A percentile compares a stretch with the other conserved stretches of the same genome.
Conservation (phyloP, 2,797 vertebrate species). For the Remorina albescens region DNA sequence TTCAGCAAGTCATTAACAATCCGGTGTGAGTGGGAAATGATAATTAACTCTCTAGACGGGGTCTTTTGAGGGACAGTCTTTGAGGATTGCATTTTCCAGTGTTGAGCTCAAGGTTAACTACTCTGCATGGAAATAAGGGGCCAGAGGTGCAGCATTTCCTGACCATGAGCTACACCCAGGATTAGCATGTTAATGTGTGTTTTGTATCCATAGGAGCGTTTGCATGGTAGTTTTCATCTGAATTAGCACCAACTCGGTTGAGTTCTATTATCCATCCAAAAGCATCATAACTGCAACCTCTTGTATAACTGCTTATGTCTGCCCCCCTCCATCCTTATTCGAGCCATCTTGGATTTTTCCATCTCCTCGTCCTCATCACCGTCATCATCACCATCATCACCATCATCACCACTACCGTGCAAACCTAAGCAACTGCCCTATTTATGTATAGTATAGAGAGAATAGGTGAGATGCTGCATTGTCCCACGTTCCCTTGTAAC, state of each 20-base stretch:
- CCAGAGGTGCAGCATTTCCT: slow-evolving; percentile 53
- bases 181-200: slow-evolving; percentile 69
- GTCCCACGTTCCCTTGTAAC: slow-evolving; percentile 74
- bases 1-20: slow-evolving; percentile 55
- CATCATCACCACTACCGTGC: slow-evolving; percentile 31
- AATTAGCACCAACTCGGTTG: slow-evolving; percentile 36
- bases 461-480: slow-evolving; percentile 65
- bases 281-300: slow-evolving; percentile 27
- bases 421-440: slow-evolving; percentile 43
- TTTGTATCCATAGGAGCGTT: slow-evolving; percentile 61
- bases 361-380: slow-evolving; percentile 33
- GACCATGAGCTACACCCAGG: slow-evolving; percentile 57
- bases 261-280: slow-evolving; percentile 30
- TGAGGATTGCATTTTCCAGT: slow-evolving; percentile 67
- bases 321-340: slow-evolving; percentile 19
- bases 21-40: slow-evolving; percentile 56
- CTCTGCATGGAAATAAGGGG: slow-evolving; percentile 69
- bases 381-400: slow-evolving; percentile 38
- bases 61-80: slow-evolving; percentile 60
- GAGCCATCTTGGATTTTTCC: slow-evolving; percentile 25
- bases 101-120: slow-evolving; percentile 71
- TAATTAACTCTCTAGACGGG: slow-evolving; percentile 69
- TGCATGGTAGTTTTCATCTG: slow-evolving; percentile 45
- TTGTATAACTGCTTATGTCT: slow-evolving; percentile 12
- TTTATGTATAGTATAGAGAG: slow-evolving; percentile 57